These are phyloP conservation scores for Pyxicephalus adspersus DNA, from an alignment of 2,113 vertebrate species.

Conservation along the genomic window DNA sequence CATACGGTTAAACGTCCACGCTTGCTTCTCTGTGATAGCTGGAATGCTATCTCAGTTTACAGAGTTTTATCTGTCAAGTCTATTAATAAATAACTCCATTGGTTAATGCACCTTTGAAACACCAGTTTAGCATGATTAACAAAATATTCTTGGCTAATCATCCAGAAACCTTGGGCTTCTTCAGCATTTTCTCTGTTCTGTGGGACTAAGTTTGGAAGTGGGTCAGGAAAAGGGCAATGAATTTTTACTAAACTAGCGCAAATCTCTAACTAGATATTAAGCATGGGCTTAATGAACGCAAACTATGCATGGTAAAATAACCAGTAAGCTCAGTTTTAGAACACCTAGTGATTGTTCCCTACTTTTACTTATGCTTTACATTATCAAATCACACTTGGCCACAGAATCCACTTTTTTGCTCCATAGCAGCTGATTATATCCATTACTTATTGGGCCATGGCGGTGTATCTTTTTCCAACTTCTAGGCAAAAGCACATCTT, in stretches of 20 bases:
- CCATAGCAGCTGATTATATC: too few relatives aligned
- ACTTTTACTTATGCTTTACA: too few relatives aligned
- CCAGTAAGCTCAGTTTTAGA: too few relatives aligned
- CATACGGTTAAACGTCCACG: not conserved
- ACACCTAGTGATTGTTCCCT: too few relatives aligned
- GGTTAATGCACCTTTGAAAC: constrained; percentile 14
- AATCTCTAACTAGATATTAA: constrained; percentile 23
- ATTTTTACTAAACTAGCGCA: constrained; percentile 28
- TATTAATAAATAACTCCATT: constrained; percentile 43
- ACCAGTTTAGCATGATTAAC: constrained; percentile 8
- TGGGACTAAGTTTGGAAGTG: not conserved
- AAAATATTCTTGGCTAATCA: constrained; percentile 31
- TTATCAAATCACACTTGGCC: too few relatives aligned
- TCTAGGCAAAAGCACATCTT: too few relatives aligned
- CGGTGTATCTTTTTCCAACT: too few relatives aligned
- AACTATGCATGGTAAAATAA: too few relatives aligned
- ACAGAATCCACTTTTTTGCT: too few relatives aligned
- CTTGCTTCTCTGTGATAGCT: not conserved
- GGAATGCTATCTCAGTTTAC: not conserved
- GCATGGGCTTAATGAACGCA: not conserved
- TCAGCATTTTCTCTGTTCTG: constrained; percentile 29
- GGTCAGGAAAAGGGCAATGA: not conserved
- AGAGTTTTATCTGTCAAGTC: constrained; percentile 10
- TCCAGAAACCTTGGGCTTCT: constrained; percentile 3
- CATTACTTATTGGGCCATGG: too few relatives aligned